Conservation (phyloP, 64 coral and sea anemone genomes). For the Montipora cactus region DNA sequence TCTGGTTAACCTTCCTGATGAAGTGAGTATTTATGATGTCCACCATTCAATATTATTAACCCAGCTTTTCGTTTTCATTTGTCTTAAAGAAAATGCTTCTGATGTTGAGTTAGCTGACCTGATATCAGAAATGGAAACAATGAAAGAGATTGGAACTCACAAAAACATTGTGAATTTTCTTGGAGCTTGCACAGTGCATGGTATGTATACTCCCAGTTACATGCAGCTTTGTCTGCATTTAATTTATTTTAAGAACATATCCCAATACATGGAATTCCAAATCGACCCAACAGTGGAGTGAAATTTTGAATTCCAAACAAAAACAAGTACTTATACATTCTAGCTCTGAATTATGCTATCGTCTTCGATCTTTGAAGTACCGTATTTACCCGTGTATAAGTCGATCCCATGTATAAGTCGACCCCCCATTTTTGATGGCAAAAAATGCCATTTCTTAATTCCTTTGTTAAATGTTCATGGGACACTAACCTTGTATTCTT, state of each 20-base stretch:
- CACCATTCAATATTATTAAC: background rate
- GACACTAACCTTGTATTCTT: too few relatives aligned
- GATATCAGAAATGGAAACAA: conserved; percentile 95
- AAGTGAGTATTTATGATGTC: background rate
- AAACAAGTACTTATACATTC: too few relatives aligned
- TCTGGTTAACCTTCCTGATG: too few relatives aligned
- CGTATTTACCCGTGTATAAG: too few relatives aligned
- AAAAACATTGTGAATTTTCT: conserved; percentile 96
- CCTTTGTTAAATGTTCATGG: too few relatives aligned
- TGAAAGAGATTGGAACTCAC: conserved; percentile 94
- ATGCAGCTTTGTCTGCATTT: background rate
- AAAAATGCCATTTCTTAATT: too few relatives aligned
- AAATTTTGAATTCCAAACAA: too few relatives aligned
- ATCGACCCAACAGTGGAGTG: too few relatives aligned
- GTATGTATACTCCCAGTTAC: conserved; percentile 33
- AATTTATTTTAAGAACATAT: background rate
- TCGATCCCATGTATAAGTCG: too few relatives aligned
- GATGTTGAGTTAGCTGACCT: conserved; percentile 83
- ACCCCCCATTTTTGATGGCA: too few relatives aligned
- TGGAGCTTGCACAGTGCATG: conserved; percentile 81
- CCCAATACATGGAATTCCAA: background rate
- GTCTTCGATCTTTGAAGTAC: too few relatives aligned
- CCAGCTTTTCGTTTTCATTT: background rate
- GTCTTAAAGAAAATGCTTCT: conserved; percentile 72
- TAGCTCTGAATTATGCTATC: too few relatives aligned